Evolutionary conservation across 2,797 vertebrate species (phyloP), one percentile per base, ranked within the genome.

Genomic region (Helostoma temminkii): DNA sequence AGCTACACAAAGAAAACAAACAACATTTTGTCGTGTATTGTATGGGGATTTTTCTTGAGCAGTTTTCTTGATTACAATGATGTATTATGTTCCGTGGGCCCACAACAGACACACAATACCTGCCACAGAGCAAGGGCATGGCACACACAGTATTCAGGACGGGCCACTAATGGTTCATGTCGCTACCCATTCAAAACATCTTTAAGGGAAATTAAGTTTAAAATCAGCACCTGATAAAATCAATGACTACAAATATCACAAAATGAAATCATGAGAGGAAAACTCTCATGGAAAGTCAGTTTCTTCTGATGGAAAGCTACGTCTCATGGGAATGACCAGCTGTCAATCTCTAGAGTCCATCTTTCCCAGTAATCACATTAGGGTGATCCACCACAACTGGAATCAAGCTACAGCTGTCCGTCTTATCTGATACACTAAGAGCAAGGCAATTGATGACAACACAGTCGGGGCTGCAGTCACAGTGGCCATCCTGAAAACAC

Each of bases 1-100:
- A 9, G n/a, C 34, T 57, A 24, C 48, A 47, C 45, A 39, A 1
- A 56, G 49, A 66, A 37, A 56, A 14, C 52, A 52, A 57, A 28
- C 22, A 46, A 48, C 50, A 45, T 28, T 60, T 59, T 61, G 63
- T 47, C 57, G 32, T 28, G 5, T 26, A 28, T 28, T 71, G 39
- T 62, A 59, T 43, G 22, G 45, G 24, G 50, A 50, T 41, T 55
- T 68, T 62, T 28, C 36, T 53, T 16, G 10, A 36, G 12, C 42
- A 5, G n/a, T 39, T 67, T 36, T 67, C 41, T 60, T 50, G 28
- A 74, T 75, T 57, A 57, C 8, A 50, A 52, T 59, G 69, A 82
- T 85, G 71, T 78, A 73, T 72, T 70, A 67, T 50, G 66, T 65
- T 80, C 26, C 28, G 68, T 65, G 46, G 55, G 53, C 48, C 30